phyloP scores from a whole-genome alignment of 2,888 invertebrate species.

The Corbicula japonica region DNA sequence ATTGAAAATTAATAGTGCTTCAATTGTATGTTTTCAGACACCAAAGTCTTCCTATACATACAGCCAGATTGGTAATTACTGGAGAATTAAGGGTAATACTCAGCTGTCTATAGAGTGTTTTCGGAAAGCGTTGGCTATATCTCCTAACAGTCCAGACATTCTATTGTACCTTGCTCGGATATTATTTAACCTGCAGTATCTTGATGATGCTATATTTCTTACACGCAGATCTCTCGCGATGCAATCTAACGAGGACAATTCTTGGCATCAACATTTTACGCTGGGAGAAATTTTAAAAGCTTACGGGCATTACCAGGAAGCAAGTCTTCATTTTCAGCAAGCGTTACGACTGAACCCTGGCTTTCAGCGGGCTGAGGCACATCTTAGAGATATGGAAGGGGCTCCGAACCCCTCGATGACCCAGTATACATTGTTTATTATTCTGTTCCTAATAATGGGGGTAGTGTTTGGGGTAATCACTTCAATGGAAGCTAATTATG shows the following conservation, averaged over 20 bases:
- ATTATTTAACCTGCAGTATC: constrained; percentile 94
- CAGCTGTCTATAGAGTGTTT: constrained; percentile 96
- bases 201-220: constrained; percentile 96
- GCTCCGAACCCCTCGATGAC: constrained; percentile 93
- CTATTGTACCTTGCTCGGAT: constrained; percentile 94
- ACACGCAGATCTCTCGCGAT: constrained; percentile 94
- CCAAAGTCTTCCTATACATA: constrained; percentile 92
- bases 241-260: constrained; percentile 93
- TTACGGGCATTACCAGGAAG: constrained; percentile 95
- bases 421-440: constrained; percentile 94
- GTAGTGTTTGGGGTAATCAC: constrained; percentile 94
- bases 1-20: no score
- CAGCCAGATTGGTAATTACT: constrained; percentile 96
- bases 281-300: constrained; percentile 96
- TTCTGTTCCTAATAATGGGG: constrained; percentile 92
- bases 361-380: constrained; percentile 93
- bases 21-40: constrained; percentile 79
- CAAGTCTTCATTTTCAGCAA: constrained; percentile 93
- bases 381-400: constrained; percentile 93
- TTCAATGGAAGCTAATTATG: constrained; percentile 89
- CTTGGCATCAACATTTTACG: constrained; percentile 97
- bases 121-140: constrained; percentile 92
- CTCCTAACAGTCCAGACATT: constrained; percentile 95
- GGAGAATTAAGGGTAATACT: constrained; percentile 95
- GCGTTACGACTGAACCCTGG: constrained; percentile 94